These are phyloP conservation scores for Rhadina sibilatrix DNA, from an alignment of 2,113 vertebrate species.

Conservation along the genomic window DNA sequence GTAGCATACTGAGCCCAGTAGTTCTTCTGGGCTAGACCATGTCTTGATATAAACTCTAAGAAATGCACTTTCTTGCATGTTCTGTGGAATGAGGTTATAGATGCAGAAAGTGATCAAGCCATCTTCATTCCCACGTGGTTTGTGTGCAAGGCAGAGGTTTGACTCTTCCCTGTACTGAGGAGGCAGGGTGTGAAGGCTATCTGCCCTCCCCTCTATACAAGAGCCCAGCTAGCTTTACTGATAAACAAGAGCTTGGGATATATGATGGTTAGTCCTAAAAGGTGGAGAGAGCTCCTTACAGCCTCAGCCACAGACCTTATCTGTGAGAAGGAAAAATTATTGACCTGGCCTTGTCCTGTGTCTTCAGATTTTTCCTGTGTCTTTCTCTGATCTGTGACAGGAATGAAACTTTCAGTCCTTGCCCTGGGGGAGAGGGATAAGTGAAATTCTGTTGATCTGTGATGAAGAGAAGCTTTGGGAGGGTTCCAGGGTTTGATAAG, in stretches of 20 bases:
- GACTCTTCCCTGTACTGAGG: neutral
- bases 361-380: neutral
- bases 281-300: neutral
- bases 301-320: neutral
- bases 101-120: neutral
- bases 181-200: neutral
- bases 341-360: neutral
- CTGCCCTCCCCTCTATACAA: rapidly evolving
- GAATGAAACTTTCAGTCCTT: neutral
- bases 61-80: neutral
- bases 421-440: rapidly evolving
- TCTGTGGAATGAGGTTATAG: neutral
- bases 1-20: neutral
- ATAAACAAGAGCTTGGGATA: neutral
- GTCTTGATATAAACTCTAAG: neutral
- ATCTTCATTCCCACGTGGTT: neutral
- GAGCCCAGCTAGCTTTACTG: neutral
- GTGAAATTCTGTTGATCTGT: neutral
- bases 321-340: neutral
- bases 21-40: neutral
- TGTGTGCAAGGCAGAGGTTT: neutral
- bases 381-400: neutral
- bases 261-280: neutral
- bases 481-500: neutral
- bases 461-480: neutral